phyloP scores from a whole-genome alignment of 2,797 vertebrate species.

The Phoxinus dragarum region DNA sequence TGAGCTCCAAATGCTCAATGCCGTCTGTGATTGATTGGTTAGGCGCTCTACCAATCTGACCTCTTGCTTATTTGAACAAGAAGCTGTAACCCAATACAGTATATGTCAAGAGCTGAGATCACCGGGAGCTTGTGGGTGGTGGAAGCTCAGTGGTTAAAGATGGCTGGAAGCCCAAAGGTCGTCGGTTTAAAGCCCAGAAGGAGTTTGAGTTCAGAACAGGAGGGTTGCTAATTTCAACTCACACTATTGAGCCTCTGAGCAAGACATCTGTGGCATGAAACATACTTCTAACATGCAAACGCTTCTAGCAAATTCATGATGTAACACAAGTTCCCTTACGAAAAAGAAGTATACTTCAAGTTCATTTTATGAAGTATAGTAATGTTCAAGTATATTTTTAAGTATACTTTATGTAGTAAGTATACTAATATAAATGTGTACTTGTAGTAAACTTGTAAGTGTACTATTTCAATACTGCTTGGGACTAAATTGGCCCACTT shows the following conservation, averaged over 20 bases:
- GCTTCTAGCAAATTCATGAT: not conserved
- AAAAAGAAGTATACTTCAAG: no score
- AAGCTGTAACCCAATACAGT: conserved; percentile 23
- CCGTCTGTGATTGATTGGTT: conserved; percentile 14
- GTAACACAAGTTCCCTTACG: not conserved
- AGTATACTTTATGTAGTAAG: no score
- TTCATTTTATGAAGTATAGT: no score
- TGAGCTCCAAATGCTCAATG: not conserved
- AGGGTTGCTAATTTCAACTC: not conserved
- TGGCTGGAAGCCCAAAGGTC: not conserved
- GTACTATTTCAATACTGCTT: no score
- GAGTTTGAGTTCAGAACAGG: not conserved
- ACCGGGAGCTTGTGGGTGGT: not conserved
- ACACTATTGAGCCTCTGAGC: not conserved
- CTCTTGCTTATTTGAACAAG: conserved; percentile 32
- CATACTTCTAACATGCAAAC: not conserved
- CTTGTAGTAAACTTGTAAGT: no score
- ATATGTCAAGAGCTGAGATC: conserved; percentile 16
- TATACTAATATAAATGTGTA: no score
- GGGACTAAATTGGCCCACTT: no score
- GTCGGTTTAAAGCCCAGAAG: not conserved
- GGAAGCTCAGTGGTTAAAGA: conserved; percentile 16
- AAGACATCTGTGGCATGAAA: not conserved
- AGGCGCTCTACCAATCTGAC: not conserved
- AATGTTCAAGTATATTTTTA: no score